These are phyloP conservation scores for Planiliza haematocheilus DNA, from an alignment of 2,113 vertebrate species.

Conservation along the genomic window DNA sequence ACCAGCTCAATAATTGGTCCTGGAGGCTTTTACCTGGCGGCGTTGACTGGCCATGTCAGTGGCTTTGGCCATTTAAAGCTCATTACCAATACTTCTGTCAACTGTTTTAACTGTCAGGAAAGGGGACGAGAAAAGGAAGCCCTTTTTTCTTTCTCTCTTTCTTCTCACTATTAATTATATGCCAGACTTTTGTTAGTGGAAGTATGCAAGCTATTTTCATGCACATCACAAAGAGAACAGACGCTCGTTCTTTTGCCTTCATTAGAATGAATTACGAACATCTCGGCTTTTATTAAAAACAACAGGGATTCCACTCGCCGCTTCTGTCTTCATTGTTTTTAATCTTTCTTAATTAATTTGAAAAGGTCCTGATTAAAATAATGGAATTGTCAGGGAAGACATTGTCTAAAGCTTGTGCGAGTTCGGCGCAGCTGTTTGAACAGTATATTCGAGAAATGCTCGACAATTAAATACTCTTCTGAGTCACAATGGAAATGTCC, in stretches of 20 bases:
- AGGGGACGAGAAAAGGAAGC: background rate
- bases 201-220: slow-evolving; percentile 53
- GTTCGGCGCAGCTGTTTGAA: slow-evolving; percentile 56
- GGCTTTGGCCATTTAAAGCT: slow-evolving; percentile 58
- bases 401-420: slow-evolving; percentile 47
- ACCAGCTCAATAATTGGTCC: slow-evolving; percentile 70
- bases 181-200: slow-evolving; percentile 56
- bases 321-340: slow-evolving; percentile 64
- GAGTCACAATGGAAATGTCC: slow-evolving; percentile 22
- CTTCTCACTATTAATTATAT: slow-evolving; percentile 56
- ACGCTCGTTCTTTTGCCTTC: slow-evolving; percentile 46
- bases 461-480: slow-evolving; percentile 45
- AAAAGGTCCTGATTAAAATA: slow-evolving; percentile 67
- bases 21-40: slow-evolving; percentile 69
- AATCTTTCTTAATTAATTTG: slow-evolving; percentile 76
- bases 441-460: slow-evolving; percentile 21
- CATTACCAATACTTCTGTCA: slow-evolving; percentile 61
- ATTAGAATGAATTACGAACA: slow-evolving; percentile 66
- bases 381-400: slow-evolving; percentile 45
- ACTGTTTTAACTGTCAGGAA: slow-evolving; percentile 35
- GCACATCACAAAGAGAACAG: slow-evolving; percentile 75
- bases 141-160: slow-evolving; percentile 11
- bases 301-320: slow-evolving; percentile 62
- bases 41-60: slow-evolving; percentile 37
- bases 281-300: slow-evolving; percentile 70